Base-by-base conservation (phyloP, 2,888 invertebrate genomes). In the Drosophila mimica region DNA sequence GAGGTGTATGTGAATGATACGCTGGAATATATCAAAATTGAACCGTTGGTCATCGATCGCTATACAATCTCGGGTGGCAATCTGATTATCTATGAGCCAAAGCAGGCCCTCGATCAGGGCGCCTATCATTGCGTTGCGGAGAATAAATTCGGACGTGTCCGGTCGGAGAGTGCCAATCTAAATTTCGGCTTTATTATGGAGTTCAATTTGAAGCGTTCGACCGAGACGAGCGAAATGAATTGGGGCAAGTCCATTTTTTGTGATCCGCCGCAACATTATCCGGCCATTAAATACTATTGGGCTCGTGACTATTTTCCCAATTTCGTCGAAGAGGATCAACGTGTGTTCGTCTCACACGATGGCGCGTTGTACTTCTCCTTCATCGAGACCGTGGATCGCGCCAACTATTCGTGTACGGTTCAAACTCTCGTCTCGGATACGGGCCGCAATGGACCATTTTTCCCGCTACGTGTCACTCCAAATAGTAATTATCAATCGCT, bases 281-380 rank as follows among this genome's bases (percentile, higher is more conserved):
- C 98, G 9, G 95, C 95, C 64, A 97, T 98, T 0, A 96, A 96
- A 79, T 98, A 97, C 92, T 96, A 97, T 82, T 99, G 99, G 99
- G 96, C 97, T 13, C 95, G 98, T 75, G 96, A 97, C 89, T 96
- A 95, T 89, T 98, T 98, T 83, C 97, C 97, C 0, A 98, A 98
- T 92, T 97, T 98, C 83, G 98, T 99, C 1, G 97, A 98, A 92
- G 98, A 98, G 93, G 98, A 98, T 92, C 95, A 96, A 89, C 94
- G 99, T 79, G 97, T 98, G 0, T 99, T 99, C 94, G 98, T 98
- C 0, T 99, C 99, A 0, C 94, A 96, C 89, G 98, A 99, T 94
- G 99, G 99, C 51, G 97, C 98, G 17, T 94, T 99, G 20, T 99
- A 99, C 91, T 99, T 99, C 92, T 98, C 99, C 28, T 97, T 98